These are phyloP conservation scores for Peromyscus eremicus DNA, from an alignment of 2,797 vertebrate genomes.

Conservation along the genomic window DNA sequence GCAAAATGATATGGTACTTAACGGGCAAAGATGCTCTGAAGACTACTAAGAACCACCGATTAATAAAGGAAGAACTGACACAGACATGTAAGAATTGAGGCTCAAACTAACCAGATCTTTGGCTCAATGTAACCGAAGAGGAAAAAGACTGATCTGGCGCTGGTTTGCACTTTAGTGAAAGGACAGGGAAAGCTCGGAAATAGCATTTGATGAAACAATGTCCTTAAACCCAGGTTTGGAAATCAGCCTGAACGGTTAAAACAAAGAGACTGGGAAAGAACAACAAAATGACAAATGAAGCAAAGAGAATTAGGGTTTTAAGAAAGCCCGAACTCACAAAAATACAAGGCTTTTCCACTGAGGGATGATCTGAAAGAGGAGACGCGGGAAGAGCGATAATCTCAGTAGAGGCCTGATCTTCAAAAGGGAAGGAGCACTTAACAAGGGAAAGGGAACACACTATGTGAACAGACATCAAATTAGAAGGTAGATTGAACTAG, in stretches of 20 bases:
- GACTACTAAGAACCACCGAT: slow-evolving; percentile 70
- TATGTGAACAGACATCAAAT: slow-evolving; percentile 70
- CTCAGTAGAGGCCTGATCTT: slow-evolving; percentile 61
- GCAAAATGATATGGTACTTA: slow-evolving; percentile 65
- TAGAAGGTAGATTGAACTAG: slow-evolving; percentile 70
- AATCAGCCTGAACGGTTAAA: slow-evolving; percentile 66
- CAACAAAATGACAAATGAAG: slow-evolving; percentile 75
- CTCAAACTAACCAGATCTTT: slow-evolving; percentile 70
- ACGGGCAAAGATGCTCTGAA: slow-evolving; percentile 71
- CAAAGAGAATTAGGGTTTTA: slow-evolving; percentile 75
- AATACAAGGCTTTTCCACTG: slow-evolving; percentile 61
- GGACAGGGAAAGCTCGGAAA: slow-evolving; percentile 59
- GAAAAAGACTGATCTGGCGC: slow-evolving; percentile 75
- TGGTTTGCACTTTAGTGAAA: slow-evolving; percentile 47
- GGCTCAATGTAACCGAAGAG: slow-evolving; percentile 63
- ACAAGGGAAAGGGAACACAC: slow-evolving; percentile 52
- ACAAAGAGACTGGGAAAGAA: slow-evolving; percentile 73
- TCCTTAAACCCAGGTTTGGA: slow-evolving; percentile 66
- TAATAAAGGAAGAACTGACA: slow-evolving; percentile 70
- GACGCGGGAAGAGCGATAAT: slow-evolving; percentile 59
- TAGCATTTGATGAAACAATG: slow-evolving; percentile 63
- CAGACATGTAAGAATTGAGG: slow-evolving; percentile 63
- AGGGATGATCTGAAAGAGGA: slow-evolving; percentile 64
- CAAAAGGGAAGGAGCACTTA: slow-evolving; percentile 52
- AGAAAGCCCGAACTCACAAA: slow-evolving; percentile 72